Evolutionary conservation across 2,113 vertebrate species (phyloP).

Genomic region (Martes martes): DNA sequence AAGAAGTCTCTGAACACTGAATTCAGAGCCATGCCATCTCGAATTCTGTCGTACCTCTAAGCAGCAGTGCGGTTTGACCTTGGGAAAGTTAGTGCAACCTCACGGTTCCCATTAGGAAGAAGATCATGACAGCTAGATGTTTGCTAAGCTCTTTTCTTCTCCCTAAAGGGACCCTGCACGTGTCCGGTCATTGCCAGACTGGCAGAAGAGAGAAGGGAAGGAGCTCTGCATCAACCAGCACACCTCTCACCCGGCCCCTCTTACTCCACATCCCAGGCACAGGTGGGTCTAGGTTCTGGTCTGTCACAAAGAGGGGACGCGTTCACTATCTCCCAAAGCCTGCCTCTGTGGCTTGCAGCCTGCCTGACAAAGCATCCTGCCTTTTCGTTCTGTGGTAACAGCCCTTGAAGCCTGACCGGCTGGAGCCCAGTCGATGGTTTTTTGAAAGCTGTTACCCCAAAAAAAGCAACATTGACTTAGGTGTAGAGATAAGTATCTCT

Average conservation of each 20-base stretch:
- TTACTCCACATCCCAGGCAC: not conserved
- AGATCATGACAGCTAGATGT: not conserved
- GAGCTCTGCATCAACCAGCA: not conserved
- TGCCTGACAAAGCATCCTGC: not conserved
- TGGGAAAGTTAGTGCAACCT: not conserved
- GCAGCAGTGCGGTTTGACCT: not conserved
- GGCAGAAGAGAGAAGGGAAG: not conserved
- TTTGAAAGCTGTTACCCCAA: slow-evolving; percentile 43
- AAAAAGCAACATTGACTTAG: not conserved
- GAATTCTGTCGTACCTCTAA: not conserved
- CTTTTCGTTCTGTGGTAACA: not conserved
- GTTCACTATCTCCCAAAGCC: not conserved
- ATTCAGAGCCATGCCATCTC: not conserved
- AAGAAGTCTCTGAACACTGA: not conserved
- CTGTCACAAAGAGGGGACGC: not conserved
- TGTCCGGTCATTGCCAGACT: not conserved
- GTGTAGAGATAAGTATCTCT: slow-evolving; percentile 37
- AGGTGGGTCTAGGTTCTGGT: not conserved
- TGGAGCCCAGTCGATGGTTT: not conserved
- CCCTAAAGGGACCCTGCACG: not conserved
- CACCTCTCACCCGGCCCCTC: not conserved
- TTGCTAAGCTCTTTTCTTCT: not conserved
- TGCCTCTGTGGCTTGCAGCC: not conserved
- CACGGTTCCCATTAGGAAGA: not conserved
- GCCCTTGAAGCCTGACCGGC: not conserved